Evolutionary conservation across 2,888 invertebrate genomes (phyloP).

Genomic region (Ormyrus nitidulus): DNA sequence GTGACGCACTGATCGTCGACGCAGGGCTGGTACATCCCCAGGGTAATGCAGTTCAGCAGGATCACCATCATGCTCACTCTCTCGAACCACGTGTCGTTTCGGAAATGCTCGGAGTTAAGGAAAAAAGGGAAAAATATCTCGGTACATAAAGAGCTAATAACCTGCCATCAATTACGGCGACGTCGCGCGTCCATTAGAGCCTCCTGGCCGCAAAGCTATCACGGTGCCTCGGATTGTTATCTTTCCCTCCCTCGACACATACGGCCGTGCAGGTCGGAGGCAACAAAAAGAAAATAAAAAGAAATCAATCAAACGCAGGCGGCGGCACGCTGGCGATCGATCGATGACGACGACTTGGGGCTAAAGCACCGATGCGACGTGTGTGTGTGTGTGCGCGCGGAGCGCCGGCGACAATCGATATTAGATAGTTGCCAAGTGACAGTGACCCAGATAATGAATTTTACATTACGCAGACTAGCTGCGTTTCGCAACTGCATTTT

Average conservation of each 20-base stretch:
- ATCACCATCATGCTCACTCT: constrained; percentile 98
- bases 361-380: background rate
- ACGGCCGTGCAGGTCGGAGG: background rate
- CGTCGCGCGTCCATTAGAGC: background rate
- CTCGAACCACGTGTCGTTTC: constrained; percentile 94
- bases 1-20: constrained; percentile 94
- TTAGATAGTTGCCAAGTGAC: constrained; percentile 65
- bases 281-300: constrained; percentile 1
- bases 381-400: background rate
- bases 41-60: constrained; percentile 97
- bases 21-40: constrained; percentile 99
- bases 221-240: too few species aligned
- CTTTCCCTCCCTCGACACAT: background rate
- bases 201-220: too few species aligned
- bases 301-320: background rate
- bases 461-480: constrained; percentile 27
- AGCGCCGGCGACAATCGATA: constrained; percentile 45
- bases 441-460: constrained; percentile 63
- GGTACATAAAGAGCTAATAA: constrained; percentile 9
- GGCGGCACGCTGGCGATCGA: constrained; percentile 22
- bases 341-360: background rate
- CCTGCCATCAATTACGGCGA: background rate
- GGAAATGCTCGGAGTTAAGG: constrained; percentile 78
- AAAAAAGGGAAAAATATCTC: constrained; percentile 67
- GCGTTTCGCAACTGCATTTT: background rate